Evolutionary conservation across 1,140 invertebrate species (phyloP), one percentile per base, ranked within the genome.

Genomic region (Bombus superbus): DNA sequence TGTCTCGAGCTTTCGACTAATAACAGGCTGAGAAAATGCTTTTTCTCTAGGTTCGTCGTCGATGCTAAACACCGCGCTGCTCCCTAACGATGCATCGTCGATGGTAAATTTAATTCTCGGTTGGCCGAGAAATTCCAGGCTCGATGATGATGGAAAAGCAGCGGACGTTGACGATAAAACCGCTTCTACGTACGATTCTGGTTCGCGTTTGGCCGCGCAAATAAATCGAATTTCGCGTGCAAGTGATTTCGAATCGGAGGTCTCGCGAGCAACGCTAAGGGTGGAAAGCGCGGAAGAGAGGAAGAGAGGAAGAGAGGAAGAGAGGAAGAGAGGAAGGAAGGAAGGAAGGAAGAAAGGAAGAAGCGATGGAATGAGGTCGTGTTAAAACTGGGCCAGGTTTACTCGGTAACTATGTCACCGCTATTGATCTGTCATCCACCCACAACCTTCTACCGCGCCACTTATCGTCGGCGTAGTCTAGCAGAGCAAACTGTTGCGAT

Each of bases 351-450:
- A 73, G 81, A 66, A 85, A 81, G 86, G 77, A 82, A 89, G 78
- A 75, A 83, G 78, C 79, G 83, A 71, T 77, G 86, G 92, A 93
- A 94, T 91, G 92, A 92, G 93, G 93, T 94, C 93, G 90, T 74
- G 88, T 83, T 89, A 79, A 93, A 95, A 94, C 91, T 93, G 88
- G 94, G 94, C 91, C 94, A 95, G 93, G 94, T 95, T 95, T 95
- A 95, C 94, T 94, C 93, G 94, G 94, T 94, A 95, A 95, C 91
- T 94, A 87, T 94, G 94, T 94, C 94, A 94, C 88, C 90, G 90
- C 79, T 95, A 95, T 95, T 93, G 94, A 95, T 95, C 89, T 84
- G 81, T 73, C 88, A 88, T 90, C 86, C 86, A 89, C 90, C 87
- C 83, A 86, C 89, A 90, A 78, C 89, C 86, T 88, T 88, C 91